Conservation (phyloP, 1,140 invertebrate genomes). For the Zaprionus gabonicus region DNA sequence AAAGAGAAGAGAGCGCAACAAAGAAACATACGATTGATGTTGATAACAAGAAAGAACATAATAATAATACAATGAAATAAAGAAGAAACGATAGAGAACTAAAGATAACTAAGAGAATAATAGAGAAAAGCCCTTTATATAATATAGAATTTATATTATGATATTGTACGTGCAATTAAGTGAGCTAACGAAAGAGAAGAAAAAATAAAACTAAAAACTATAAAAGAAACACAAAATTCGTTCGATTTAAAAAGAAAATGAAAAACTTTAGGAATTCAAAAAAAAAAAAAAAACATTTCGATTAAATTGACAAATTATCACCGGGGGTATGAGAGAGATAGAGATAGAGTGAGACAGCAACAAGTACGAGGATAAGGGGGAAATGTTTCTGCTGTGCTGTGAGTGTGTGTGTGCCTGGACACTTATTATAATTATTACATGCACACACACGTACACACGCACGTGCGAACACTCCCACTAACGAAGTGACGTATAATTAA, state of each 20-base stretch:
- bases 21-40: slow-evolving; percentile 15
- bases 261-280: slow-evolving; percentile 13
- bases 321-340: background rate
- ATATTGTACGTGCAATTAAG: slow-evolving; percentile 74
- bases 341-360: background rate
- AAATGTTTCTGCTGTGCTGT: background rate
- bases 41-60: slow-evolving; percentile 18
- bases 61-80: slow-evolving; percentile 17
- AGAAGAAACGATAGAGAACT: slow-evolving; percentile 4
- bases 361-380: background rate
- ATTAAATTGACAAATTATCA: slow-evolving; percentile 28
- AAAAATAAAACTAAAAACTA: slow-evolving; percentile 23
- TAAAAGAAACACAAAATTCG: slow-evolving; percentile 23
- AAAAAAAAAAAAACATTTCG: slow-evolving; percentile 7
- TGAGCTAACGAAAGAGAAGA: slow-evolving; percentile 36
- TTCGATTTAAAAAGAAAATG: slow-evolving; percentile 23
- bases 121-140: slow-evolving; percentile 36
- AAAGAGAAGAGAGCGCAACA: slow-evolving; percentile 48
- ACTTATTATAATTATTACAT: slow-evolving; percentile 14
- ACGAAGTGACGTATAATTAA: slow-evolving; percentile 14
- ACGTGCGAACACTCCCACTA: background rate
- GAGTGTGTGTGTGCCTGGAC: slow-evolving; percentile 1
- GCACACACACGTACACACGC: background rate
- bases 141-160: slow-evolving; percentile 45
- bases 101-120: slow-evolving; percentile 21